Percentiles rank a stretch among this genome's conserved stretches.
These are phyloP conservation scores for Bubo scandiacus DNA, from an alignment of 2,113 vertebrate species.

Conservation along the genomic window DNA sequence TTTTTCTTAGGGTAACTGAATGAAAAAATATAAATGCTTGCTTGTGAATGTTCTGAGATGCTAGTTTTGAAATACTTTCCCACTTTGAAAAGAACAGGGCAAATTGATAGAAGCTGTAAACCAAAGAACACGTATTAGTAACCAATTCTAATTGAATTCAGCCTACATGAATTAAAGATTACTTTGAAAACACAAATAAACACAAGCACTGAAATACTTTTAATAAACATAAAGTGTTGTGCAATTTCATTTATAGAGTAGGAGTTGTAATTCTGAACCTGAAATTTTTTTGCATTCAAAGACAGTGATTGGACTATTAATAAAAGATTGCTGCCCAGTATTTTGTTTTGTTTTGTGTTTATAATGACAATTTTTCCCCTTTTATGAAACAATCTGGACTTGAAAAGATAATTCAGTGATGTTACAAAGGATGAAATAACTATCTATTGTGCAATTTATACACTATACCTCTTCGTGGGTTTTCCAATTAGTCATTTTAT, in stretches of 20 bases:
- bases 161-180: constrained; percentile 53
- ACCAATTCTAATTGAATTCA: constrained; percentile 40
- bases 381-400: not conserved
- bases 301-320: constrained; percentile 21
- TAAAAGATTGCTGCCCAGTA: constrained; percentile 30
- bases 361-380: not conserved
- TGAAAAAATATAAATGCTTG: not conserved
- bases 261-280: not conserved
- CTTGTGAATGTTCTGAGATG: not conserved
- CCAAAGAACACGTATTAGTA: not conserved
- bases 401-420: not conserved
- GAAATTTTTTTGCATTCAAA: not conserved
- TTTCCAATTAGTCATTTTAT: constrained; percentile 55
- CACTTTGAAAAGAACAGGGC: constrained; percentile 11
- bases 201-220: constrained; percentile 28
- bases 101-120: constrained; percentile 29
- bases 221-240: constrained; percentile 2
- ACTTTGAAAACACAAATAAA: constrained; percentile 6
- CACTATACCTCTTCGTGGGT: not conserved
- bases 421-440: not conserved
- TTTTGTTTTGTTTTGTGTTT: constrained; percentile 19
- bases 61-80: constrained; percentile 13
- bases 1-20: not conserved
- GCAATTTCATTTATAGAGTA: not conserved
- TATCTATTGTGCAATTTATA: constrained; percentile 24